A percentile compares a stretch with the other conserved stretches of the same genome.
Evolutionary conservation across 1,140 invertebrate species (phyloP).

Genomic region (Drosophila funebris): DNA sequence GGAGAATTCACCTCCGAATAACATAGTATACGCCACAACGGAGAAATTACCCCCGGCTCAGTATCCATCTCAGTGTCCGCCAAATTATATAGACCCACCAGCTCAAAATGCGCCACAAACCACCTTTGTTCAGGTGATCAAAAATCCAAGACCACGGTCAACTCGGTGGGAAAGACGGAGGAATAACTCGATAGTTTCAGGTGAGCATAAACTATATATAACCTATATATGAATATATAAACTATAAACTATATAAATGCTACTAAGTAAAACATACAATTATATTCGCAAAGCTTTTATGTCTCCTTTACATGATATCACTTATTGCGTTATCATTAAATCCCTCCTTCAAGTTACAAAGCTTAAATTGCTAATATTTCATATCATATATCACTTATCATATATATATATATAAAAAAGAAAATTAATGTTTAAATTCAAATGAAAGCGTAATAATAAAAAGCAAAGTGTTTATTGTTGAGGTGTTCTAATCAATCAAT

Average conservation of each 20-base stretch:
- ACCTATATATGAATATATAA: background rate
- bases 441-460: too few relatives aligned
- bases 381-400: too few relatives aligned
- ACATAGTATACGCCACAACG: background rate
- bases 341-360: background rate
- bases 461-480: too few relatives aligned
- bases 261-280: background rate
- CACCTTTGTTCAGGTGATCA: conserved; percentile 11
- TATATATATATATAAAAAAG: too few relatives aligned
- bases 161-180: background rate
- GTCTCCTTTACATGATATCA: background rate
- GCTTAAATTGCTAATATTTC: background rate
- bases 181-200: background rate
- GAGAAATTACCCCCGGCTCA: background rate
- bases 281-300: background rate
- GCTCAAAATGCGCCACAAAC: background rate
- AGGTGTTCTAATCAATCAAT: too few relatives aligned
- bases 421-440: too few relatives aligned
- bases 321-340: background rate
- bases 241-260: background rate
- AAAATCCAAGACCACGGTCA: background rate
- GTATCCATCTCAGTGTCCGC: background rate
- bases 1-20: background rate
- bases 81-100: background rate
- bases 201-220: background rate